A percentile compares a stretch with the other conserved stretches of the same genome.
Evolutionary conservation across 2,888 invertebrate genomes (phyloP).

Genomic region (Punctoribates punctum): DNA sequence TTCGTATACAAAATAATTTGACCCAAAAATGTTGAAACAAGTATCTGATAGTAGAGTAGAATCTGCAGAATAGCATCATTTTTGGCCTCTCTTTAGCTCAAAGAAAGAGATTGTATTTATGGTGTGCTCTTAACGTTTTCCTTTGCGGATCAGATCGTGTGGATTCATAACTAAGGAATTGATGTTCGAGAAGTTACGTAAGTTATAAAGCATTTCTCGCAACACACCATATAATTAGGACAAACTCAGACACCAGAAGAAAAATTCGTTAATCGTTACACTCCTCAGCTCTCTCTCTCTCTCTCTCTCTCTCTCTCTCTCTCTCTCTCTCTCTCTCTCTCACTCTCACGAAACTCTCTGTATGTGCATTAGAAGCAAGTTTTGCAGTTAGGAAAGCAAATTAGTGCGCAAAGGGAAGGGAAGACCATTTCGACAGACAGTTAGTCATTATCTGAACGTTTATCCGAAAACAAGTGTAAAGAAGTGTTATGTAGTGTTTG

Average conservation of each 20-base stretch:
- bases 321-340: conserved; percentile 34
- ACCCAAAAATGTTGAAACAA: conserved; percentile 8
- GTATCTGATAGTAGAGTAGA: neutral
- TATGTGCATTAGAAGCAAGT: neutral
- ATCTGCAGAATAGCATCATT: neutral
- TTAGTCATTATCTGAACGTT: conserved; percentile 30
- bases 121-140: neutral
- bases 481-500: neutral
- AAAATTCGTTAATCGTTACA: neutral
- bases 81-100: no score
- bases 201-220: conserved; percentile 7
- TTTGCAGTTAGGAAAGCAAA: conserved; percentile 1
- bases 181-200: neutral
- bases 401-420: conserved; percentile 1
- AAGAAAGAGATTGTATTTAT: conserved; percentile 14
- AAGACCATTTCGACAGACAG: conserved; percentile 26
- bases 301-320: conserved; percentile 24
- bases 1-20: neutral
- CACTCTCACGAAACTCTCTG: neutral
- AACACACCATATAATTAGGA: conserved; percentile 16
- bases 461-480: conserved; percentile 13
- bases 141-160: neutral
- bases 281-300: conserved; percentile 10
- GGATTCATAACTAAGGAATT: neutral
- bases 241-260: conserved; percentile 19